Base-by-base conservation (phyloP, 2,888 invertebrate species). In the Catocala fraxini region DNA sequence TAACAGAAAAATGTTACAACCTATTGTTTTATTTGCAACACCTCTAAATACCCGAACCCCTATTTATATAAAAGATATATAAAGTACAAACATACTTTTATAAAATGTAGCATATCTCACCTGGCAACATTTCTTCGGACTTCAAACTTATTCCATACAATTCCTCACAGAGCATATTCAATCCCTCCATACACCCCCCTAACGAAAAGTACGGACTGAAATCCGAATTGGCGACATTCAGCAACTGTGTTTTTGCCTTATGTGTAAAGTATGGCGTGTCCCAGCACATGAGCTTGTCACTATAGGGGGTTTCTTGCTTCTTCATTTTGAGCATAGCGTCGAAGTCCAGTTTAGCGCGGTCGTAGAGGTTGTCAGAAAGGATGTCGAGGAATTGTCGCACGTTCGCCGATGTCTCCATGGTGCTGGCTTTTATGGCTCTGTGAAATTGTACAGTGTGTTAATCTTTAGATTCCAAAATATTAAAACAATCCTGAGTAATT, bases 161-260 rank as follows among this genome's bases (percentile, higher is more conserved):
- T 25, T 96, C 95, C 67, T 97, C 95, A 73, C 98, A 97, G n/a
- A 99, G 90, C 84, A 96, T 95, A 85, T 98, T 98, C n/a, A 99
- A 93, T 0, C 99, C 99, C 81, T 99, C 99, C 98, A 99, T 99
- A 81, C 99, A 99, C 6, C 97, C 96, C 0, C 99, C 99, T 0
- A 99, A 94, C 10, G 98, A 99, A 89, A 98, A 98, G 88, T 97
- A 99, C 3, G 97, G 97, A 47, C 97, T 95, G 80, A 97, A 97
- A 78, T 98, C 97, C 5, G 96, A 95, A 57, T 96, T 95, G 10
- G 96, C 96, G 0, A 96, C 96, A 64, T 96, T 95, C 0, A 98
- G 91, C 81, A 97, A 95, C 63, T 96, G 95, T 0, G 95, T 95
- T 85, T 97, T 97, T 0, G 97, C 96, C 83, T 96, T 96, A 3